Conservation (phyloP, 2,888 invertebrate species). For the Napeogenes inachia region DNA sequence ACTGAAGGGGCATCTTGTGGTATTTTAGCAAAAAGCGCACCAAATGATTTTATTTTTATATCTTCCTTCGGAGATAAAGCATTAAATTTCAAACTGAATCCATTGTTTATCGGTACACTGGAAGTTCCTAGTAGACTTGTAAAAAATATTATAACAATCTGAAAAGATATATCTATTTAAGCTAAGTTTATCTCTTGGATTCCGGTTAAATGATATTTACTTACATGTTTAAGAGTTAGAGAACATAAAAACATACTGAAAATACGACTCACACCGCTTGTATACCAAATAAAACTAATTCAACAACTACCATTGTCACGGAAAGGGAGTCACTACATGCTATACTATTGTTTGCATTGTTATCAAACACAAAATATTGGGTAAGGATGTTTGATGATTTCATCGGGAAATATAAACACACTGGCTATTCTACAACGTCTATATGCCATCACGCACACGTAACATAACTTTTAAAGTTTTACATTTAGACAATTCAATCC, state of each 20-base stretch:
- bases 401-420: conserved; percentile 23
- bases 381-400: conserved; percentile 32
- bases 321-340: not conserved
- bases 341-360: conserved; percentile 29
- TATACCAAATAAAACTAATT: conserved; percentile 20
- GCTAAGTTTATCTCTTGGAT: too few species aligned
- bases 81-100: conserved; percentile 50
- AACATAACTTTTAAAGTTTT: not conserved
- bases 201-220: conserved; percentile 10
- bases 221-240: conserved; percentile 19
- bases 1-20: conserved; percentile 40
- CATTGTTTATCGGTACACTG: conserved; percentile 50
- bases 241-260: conserved; percentile 24
- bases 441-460: not conserved
- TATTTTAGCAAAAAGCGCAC: conserved; percentile 46
- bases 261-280: conserved; percentile 18
- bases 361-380: conserved; percentile 26
- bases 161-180: conserved; percentile 9
- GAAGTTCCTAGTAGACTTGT: conserved; percentile 29
- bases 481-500: not conserved
- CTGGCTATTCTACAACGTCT: conserved; percentile 14
- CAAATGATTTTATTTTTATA: conserved; percentile 28
- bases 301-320: not conserved
- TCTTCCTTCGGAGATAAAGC: conserved; percentile 45
- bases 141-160: conserved; percentile 37